These are phyloP conservation scores for Argopecten irradians DNA, from an alignment of 1,140 invertebrate species.

Conservation along the genomic window DNA sequence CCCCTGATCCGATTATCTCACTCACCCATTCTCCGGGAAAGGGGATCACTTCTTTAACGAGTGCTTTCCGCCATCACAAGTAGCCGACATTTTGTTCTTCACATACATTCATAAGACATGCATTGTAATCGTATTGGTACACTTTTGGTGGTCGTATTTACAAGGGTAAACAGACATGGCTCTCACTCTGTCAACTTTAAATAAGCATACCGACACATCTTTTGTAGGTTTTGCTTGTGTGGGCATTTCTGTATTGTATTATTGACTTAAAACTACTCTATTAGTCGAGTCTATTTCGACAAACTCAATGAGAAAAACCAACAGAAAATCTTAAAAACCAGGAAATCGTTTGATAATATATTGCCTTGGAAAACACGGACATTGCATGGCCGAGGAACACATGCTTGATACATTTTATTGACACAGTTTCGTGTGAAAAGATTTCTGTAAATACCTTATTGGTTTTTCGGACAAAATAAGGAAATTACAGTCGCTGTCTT, in stretches of 20 bases:
- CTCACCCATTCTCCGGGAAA: slow-evolving; percentile 13
- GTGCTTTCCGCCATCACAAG: slow-evolving; percentile 14
- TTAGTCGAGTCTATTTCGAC: neutral
- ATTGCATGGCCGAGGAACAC: neutral
- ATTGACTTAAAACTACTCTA: neutral
- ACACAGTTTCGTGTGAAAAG: neutral
- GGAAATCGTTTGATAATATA: slow-evolving; percentile 2
- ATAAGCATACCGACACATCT: slow-evolving; percentile 2
- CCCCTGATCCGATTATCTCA: neutral
- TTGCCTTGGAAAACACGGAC: neutral
- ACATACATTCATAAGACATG: neutral
- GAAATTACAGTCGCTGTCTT: neutral
- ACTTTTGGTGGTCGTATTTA: slow-evolving; percentile 4
- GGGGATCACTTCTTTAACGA: neutral
- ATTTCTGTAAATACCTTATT: neutral
- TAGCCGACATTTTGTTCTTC: slow-evolving; percentile 7
- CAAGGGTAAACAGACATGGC: neutral
- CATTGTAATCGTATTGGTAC: neutral
- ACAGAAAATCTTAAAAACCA: slow-evolving; percentile 19
- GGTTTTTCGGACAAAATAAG: slow-evolving; percentile 8
- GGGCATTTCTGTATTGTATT: neutral
- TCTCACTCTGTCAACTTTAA: slow-evolving; percentile 14
- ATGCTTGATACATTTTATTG: neutral
- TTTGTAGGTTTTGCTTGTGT: neutral
- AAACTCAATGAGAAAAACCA: slow-evolving; percentile 2